phyloP scores from a whole-genome alignment of 2,797 vertebrate genomes.

The Chiroxiphia lanceolata region DNA sequence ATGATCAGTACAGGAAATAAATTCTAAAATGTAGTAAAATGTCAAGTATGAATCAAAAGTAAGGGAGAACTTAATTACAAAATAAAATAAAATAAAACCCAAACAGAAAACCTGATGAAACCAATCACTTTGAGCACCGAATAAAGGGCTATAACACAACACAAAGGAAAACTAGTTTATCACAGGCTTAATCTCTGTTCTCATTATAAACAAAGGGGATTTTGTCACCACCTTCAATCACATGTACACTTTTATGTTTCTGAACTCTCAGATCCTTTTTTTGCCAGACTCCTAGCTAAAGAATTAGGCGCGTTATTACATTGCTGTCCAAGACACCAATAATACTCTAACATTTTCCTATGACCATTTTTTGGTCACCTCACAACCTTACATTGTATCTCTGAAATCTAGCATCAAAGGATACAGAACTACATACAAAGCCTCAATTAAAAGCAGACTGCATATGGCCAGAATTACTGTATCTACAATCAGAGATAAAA shows the following conservation, averaged over 20 bases:
- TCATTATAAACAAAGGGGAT: background rate
- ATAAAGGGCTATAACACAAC: background rate
- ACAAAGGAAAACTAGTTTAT: background rate
- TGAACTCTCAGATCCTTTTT: background rate
- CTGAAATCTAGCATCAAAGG: constrained; percentile 51
- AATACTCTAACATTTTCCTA: background rate
- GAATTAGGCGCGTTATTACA: background rate
- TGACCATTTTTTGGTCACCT: background rate
- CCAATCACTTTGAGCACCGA: background rate
- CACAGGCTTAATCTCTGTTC: background rate
- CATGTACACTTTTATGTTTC: background rate
- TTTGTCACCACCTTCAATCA: background rate
- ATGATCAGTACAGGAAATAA: background rate
- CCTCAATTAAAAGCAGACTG: constrained; percentile 41
- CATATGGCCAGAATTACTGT: constrained; percentile 11
- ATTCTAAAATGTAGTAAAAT: background rate
- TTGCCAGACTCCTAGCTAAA: background rate
- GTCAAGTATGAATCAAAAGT: background rate
- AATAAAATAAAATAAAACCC: background rate
- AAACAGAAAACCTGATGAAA: background rate
- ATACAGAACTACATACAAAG: constrained; percentile 24
- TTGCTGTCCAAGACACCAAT: background rate
- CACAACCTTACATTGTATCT: background rate
- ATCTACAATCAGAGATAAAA: constrained; percentile 52
- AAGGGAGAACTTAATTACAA: background rate